Evolutionary conservation across 1,140 invertebrate genomes (phyloP).

Genomic region (Phthorimaea operculella): DNA sequence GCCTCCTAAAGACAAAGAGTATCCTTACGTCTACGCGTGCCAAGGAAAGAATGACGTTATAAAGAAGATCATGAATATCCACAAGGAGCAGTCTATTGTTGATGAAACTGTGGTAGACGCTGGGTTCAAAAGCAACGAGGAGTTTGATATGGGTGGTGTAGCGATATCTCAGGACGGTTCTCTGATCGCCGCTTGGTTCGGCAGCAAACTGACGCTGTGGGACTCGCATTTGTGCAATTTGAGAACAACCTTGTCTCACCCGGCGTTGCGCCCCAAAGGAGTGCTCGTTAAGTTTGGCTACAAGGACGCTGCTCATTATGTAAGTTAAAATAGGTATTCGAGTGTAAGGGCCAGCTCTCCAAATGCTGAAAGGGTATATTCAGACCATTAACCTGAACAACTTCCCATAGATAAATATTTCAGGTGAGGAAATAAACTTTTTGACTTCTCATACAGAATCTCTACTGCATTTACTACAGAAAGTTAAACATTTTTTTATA

Average conservation of each 20-base stretch:
- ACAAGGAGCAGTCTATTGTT: slow-evolving; percentile 29
- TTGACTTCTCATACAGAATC: no score
- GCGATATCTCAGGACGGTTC: slow-evolving; percentile 63
- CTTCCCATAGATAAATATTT: no score
- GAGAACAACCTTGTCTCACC: slow-evolving; percentile 51
- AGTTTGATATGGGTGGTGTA: slow-evolving; percentile 45
- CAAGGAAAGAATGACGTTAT: slow-evolving; percentile 34
- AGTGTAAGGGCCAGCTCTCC: no score
- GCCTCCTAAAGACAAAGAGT: slow-evolving; percentile 12
- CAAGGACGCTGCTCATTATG: slow-evolving; percentile 61
- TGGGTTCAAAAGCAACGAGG: slow-evolving; percentile 16
- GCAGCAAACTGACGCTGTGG: slow-evolving; percentile 58
- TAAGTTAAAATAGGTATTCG: no score
- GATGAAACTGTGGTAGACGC: slow-evolving; percentile 13
- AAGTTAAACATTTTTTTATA: no score
- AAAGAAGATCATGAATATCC: slow-evolving; percentile 41
- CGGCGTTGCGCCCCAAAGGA: slow-evolving; percentile 51
- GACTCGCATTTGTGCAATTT: slow-evolving; percentile 52
- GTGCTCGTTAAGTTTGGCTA: slow-evolving; percentile 55
- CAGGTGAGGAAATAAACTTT: no score
- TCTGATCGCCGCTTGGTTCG: slow-evolving; percentile 63
- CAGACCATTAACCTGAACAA: no score
- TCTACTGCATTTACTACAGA: no score
- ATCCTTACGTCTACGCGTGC: slow-evolving; percentile 31
- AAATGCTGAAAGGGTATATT: no score